Evolutionary conservation across 2,113 vertebrate genomes (phyloP), one percentile per base, ranked within the genome.

Genomic region (Urocitellus parryii): DNA sequence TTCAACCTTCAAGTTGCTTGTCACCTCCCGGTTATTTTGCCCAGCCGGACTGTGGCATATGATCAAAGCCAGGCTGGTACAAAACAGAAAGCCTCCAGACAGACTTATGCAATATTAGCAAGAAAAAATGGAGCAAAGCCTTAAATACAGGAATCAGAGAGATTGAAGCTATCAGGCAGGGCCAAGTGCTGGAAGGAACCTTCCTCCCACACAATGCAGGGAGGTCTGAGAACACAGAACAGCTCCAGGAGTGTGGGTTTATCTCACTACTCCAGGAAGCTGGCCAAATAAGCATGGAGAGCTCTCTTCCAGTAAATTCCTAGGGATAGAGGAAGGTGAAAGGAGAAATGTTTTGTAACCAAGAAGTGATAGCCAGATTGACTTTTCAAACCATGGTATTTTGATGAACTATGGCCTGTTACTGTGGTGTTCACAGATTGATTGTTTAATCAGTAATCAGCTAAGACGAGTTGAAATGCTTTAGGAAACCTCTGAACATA

Each of bases 301-400:
- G 63, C 25, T 39, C 17, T 79, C 42, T 96, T 93, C 39, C 79
- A 32, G n/a, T 39, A n/a, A 14, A 42, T 78, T 89, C 48, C 42
- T 29, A 32, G 20, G 34, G 14, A 7, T n/a, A 53, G 39, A 84
- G 34, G 3, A 4, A 8, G 17, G 12, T 48, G 29, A 27, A 48
- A 51, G 14, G 61, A 78, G 39, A 93, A 83, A 63, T 83, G 53
- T 90, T 70, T 85, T 73, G 53, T 93, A 79, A 79, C 61, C 56
- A 53, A 72, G 81, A 51, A 22, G 4, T 37, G 12, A 7, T 16
- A 58, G 68, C 72, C 72, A 93, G 42, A 51, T 34, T 72, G 27
- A 18, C 18, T 84, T 70, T 84, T 72, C n/a, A 85, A 25, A 77
- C 16, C n/a, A 45, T 5, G 32, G 12, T 53, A 84, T 90, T 79